A percentile compares a stretch with the other conserved stretches of the same genome.
phyloP scores from a whole-genome alignment of 1,140 invertebrate species.

The Halictus rubicundus region DNA sequence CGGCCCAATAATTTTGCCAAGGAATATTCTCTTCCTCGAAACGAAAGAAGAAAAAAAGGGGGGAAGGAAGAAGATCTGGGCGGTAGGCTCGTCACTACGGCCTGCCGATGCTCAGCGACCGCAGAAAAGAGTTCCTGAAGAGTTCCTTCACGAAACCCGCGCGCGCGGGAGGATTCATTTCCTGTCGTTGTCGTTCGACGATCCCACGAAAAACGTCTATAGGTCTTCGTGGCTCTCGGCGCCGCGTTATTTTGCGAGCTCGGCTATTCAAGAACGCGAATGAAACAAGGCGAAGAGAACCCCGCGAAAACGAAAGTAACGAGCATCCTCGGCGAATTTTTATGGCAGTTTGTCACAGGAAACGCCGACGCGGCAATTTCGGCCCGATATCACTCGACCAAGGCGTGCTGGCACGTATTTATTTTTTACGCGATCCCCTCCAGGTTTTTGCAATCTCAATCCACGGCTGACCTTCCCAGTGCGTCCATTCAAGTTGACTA shows the following conservation, averaged over 20 bases:
- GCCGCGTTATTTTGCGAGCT: conserved; percentile 55
- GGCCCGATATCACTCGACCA: not conserved
- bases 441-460: not conserved
- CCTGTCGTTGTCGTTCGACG: conserved; percentile 57
- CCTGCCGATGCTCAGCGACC: not conserved
- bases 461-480: too few relatives aligned
- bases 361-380: conserved; percentile 32
- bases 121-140: conserved; percentile 3
- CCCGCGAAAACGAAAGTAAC: conserved; percentile 53
- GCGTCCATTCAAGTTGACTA: too few relatives aligned
- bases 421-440: not conserved
- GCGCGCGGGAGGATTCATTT: conserved; percentile 45
- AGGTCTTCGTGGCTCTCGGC: not conserved
- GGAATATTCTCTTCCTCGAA: not conserved
- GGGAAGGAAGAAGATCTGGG: not conserved
- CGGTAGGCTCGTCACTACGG: not conserved
- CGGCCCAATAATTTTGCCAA: conserved; percentile 2
- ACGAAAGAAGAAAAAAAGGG: not conserved
- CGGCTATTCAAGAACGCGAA: conserved; percentile 14
- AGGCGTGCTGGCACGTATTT: not conserved
- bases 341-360: conserved; percentile 30
- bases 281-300: conserved; percentile 19
- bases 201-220: conserved; percentile 41
- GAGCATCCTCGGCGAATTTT: conserved; percentile 56
- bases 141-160: conserved; percentile 31